Conservation (phyloP, 2,113 vertebrate genomes). For the Promerops cafer region DNA sequence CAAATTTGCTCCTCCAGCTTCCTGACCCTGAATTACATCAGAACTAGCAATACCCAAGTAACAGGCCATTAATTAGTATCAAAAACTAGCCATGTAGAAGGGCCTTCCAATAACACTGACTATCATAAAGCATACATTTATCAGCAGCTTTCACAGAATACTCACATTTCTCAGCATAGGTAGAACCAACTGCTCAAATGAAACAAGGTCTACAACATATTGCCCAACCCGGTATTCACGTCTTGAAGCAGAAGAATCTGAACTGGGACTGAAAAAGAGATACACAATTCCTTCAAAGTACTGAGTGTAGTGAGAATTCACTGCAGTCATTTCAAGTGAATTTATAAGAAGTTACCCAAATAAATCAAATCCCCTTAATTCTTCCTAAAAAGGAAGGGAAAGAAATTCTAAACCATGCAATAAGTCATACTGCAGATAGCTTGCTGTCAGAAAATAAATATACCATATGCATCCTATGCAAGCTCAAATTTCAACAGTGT, state of each 20-base stretch:
- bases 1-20: not conserved
- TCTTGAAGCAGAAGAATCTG: constrained; percentile 61
- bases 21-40: not conserved
- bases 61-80: not conserved
- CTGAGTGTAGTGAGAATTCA: not conserved
- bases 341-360: not conserved
- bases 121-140: not conserved
- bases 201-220: constrained; percentile 85
- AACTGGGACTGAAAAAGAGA: constrained; percentile 54
- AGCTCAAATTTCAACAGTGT: not conserved
- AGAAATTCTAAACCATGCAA: not conserved
- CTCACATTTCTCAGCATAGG: constrained; percentile 86
- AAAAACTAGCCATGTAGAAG: not conserved
- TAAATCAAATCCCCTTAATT: not conserved
- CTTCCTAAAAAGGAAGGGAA: not conserved
- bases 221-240: constrained; percentile 82
- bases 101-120: not conserved
- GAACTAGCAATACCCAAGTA: not conserved
- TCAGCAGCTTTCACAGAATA: not conserved
- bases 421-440: not conserved
- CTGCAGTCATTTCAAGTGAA: not conserved
- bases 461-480: not conserved
- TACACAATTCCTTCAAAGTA: not conserved
- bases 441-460: not conserved
- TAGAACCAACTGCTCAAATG: constrained; percentile 87